phyloP scores from a whole-genome alignment of 2,888 invertebrate species.

The Ennomos fuscantarius region DNA sequence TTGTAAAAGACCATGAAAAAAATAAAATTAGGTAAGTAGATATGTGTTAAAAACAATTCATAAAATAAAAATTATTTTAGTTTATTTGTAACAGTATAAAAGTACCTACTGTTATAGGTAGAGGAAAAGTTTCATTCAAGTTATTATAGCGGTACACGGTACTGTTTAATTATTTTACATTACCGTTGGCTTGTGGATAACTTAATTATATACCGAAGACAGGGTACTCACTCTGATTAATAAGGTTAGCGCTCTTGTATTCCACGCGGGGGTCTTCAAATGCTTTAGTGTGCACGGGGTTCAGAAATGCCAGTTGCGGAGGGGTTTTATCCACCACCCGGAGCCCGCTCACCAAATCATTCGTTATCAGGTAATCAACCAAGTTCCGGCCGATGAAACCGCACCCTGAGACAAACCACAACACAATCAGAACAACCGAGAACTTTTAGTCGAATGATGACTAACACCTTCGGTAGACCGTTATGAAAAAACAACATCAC shows the following conservation, averaged over 20 bases:
- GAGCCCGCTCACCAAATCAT: constrained; percentile 90
- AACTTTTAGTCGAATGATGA: constrained; percentile 59
- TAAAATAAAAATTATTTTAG: too few species aligned
- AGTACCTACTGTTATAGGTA: too few species aligned
- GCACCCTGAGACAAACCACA: constrained; percentile 88
- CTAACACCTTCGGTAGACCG: constrained; percentile 72
- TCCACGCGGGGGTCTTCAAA: constrained; percentile 92
- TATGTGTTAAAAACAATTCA: too few species aligned
- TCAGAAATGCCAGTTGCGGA: constrained; percentile 96
- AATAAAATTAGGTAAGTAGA: too few species aligned
- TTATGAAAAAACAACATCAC: constrained; percentile 54
- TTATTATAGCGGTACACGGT: too few species aligned
- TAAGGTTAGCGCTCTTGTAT: constrained; percentile 96
- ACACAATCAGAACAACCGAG: constrained; percentile 44
- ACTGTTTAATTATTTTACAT: too few species aligned
- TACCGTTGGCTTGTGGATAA: constrained; percentile 4
- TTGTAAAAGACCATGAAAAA: too few species aligned
- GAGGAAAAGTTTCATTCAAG: too few species aligned
- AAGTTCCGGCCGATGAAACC: constrained; percentile 97
- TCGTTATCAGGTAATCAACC: constrained; percentile 91
- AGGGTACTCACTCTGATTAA: constrained; percentile 90
- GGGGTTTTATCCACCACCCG: constrained; percentile 97
- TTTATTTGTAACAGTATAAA: too few species aligned
- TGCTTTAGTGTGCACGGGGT: constrained; percentile 88
- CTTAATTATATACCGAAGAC: constrained; percentile 30